Evolutionary conservation across 1,140 invertebrate species (phyloP).

Genomic region (Cotesia typhae): DNA sequence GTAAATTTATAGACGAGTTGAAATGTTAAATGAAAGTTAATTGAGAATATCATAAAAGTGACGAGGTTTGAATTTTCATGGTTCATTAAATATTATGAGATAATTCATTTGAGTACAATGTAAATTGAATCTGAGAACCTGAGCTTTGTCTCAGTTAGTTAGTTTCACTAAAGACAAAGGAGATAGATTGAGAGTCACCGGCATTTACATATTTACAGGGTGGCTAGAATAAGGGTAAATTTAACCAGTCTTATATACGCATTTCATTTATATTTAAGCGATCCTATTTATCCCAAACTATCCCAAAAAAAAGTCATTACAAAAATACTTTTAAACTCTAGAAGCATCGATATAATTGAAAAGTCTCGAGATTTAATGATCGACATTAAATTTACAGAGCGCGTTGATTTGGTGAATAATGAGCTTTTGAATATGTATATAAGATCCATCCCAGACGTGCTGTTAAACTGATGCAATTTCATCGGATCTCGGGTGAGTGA

Average conservation of each 20-base stretch:
- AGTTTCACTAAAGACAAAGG: constrained; percentile 39
- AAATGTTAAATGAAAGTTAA: not conserved
- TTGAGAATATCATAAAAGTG: not conserved
- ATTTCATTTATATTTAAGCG: no score
- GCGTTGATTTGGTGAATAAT: constrained; percentile 21
- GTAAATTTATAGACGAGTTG: not conserved
- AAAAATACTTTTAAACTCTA: no score
- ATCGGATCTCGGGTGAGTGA: constrained; percentile 13
- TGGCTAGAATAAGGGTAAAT: constrained; percentile 31
- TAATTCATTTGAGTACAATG: constrained; percentile 54
- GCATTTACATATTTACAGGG: constrained; percentile 58
- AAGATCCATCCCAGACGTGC: not conserved
- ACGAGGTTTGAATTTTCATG: constrained; percentile 6
- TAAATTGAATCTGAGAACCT: constrained; percentile 59
- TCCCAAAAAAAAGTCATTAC: no score
- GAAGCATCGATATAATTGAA: no score
- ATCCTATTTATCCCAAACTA: no score
- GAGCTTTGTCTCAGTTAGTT: constrained; percentile 39
- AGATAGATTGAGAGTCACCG: constrained; percentile 7
- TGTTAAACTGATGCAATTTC: constrained; percentile 30
- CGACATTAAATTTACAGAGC: not conserved
- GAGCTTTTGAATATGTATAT: constrained; percentile 2
- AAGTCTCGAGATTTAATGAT: no score
- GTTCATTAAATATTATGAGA: constrained; percentile 50
- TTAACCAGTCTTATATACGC: constrained; percentile 21